Evolutionary conservation across 2,797 vertebrate genomes (phyloP).

Genomic region (Liparis tanakae): DNA sequence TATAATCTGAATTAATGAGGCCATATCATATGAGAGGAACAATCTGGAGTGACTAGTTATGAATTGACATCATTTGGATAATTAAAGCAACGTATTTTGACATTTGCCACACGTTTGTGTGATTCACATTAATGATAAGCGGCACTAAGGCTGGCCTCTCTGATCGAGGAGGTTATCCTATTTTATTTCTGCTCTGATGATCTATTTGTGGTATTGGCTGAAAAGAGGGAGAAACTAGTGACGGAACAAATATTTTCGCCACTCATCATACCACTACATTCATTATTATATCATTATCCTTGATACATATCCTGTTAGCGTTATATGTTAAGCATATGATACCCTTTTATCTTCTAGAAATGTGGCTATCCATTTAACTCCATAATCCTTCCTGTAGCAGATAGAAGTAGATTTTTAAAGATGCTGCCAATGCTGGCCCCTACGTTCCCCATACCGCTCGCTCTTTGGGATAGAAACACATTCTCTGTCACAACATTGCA

Average conservation of each 20-base stretch:
- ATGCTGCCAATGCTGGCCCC: slow-evolving; percentile 84
- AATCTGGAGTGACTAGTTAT: slow-evolving; percentile 60
- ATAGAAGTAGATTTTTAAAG: slow-evolving; percentile 83
- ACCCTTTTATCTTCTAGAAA: slow-evolving; percentile 36
- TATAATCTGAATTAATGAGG: slow-evolving; percentile 83
- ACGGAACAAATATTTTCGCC: slow-evolving; percentile 25
- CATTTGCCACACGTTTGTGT: slow-evolving; percentile 69
- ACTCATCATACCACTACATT: slow-evolving; percentile 34
- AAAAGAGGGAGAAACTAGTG: slow-evolving; percentile 32
- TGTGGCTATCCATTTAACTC: slow-evolving; percentile 41
- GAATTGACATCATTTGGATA: slow-evolving; percentile 67
- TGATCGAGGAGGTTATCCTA: slow-evolving; percentile 52
- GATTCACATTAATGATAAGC: slow-evolving; percentile 50
- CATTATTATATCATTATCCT: slow-evolving; percentile 50
- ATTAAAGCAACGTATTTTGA: slow-evolving; percentile 76
- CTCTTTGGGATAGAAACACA: slow-evolving; percentile 81
- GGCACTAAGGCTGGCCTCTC: slow-evolving; percentile 44
- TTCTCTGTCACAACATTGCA: slow-evolving; percentile 87
- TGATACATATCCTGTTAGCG: slow-evolving; percentile 42
- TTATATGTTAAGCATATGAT: slow-evolving; percentile 40
- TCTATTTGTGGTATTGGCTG: slow-evolving; percentile 41
- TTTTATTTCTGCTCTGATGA: slow-evolving; percentile 45
- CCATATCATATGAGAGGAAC: slow-evolving; percentile 58
- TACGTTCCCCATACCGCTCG: slow-evolving; percentile 82
- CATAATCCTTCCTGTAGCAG: slow-evolving; percentile 59